Conservation (phyloP, 2,888 invertebrate genomes). For the Eumerus sabulonum region DNA sequence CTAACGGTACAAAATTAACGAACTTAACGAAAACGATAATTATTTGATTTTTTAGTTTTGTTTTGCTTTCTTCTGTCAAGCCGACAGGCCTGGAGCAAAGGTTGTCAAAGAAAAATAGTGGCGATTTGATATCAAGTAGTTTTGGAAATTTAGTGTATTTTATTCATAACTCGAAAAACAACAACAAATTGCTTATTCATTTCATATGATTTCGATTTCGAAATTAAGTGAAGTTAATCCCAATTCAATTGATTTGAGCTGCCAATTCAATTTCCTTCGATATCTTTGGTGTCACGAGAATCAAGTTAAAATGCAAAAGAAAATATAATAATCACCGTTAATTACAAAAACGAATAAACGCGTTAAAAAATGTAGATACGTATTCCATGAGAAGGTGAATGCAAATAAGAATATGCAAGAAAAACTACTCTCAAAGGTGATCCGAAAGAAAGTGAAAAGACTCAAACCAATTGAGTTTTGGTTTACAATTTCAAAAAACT, state of each 20-base stretch:
- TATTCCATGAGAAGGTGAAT: too few relatives aligned
- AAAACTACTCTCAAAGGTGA: constrained; percentile 37
- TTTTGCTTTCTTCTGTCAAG: neutral
- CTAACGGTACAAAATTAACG: too few relatives aligned
- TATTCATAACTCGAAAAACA: constrained; percentile 49
- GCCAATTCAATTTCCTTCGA: constrained; percentile 22
- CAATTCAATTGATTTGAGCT: constrained; percentile 37
- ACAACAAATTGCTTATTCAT: constrained; percentile 18
- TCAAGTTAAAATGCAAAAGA: constrained; percentile 23
- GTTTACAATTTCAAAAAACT: too few relatives aligned
- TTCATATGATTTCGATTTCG: constrained; percentile 22
- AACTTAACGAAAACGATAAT: too few relatives aligned
- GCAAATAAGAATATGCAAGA: neutral
- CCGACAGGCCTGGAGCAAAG: too few relatives aligned
- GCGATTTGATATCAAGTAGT: constrained; percentile 41
- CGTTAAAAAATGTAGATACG: too few relatives aligned
- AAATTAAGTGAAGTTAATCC: constrained; percentile 21
- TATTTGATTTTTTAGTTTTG: neutral
- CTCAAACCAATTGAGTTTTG: constrained; percentile 45
- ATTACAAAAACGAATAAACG: too few relatives aligned
- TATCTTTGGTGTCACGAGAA: constrained; percentile 45
- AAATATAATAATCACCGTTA: neutral
- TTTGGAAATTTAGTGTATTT: constrained; percentile 32
- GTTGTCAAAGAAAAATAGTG: constrained; percentile 14
- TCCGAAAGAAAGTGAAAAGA: constrained; percentile 33